A percentile compares a stretch with the other conserved stretches of the same genome.
Evolutionary conservation across 2,888 invertebrate species (phyloP).

Genomic region (Tipula lateralis): DNA sequence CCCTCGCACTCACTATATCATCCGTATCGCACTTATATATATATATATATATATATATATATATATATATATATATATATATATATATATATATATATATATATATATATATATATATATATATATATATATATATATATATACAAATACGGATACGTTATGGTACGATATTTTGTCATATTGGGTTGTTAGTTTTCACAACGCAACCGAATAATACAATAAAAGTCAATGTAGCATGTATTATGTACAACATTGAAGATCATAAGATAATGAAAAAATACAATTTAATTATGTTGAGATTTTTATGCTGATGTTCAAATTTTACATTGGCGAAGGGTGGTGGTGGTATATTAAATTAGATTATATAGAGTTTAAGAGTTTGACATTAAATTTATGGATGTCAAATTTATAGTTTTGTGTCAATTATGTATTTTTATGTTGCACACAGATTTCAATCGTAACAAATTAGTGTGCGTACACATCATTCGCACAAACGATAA

Average conservation of each 20-base stretch:
- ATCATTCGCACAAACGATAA: not conserved
- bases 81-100: not conserved
- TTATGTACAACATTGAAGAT: not conserved
- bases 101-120: not conserved
- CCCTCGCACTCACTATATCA: not conserved
- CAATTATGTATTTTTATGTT: not conserved
- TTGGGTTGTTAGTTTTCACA: slow-evolving; percentile 24
- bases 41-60: not conserved
- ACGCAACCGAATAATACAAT: not conserved
- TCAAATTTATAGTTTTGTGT: not conserved
- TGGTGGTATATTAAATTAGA: not conserved
- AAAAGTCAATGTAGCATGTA: slow-evolving; percentile 4
- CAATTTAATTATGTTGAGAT: slow-evolving; percentile 13
- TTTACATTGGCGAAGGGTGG: not conserved
- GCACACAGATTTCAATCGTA: not conserved
- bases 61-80: not conserved
- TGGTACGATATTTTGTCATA: not conserved
- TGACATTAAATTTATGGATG: slow-evolving; percentile 1
- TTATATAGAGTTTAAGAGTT: not conserved
- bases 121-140: not conserved
- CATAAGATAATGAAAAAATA: slow-evolving; percentile 19
- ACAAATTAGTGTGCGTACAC: not conserved
- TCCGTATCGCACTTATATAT: not conserved
- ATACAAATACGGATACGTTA: not conserved
- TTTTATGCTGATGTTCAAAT: slow-evolving; percentile 11